Evolutionary conservation across 1,140 invertebrate species (phyloP).

Genomic region (Chironomus striatipennis): DNA sequence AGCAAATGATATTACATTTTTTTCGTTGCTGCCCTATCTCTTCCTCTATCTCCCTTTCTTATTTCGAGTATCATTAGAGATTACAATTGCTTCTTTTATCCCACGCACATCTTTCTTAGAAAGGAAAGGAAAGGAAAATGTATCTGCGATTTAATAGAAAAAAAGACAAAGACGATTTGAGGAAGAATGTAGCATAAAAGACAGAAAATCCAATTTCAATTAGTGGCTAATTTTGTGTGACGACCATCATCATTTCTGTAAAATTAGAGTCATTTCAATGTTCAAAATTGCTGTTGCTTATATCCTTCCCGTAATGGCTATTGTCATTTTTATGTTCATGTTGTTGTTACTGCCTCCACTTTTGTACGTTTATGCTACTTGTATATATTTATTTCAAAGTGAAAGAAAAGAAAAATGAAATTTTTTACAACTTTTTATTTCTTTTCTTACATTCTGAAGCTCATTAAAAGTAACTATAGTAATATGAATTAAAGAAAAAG

Average conservation of each 20-base stretch:
- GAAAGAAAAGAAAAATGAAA: conserved; percentile 4
- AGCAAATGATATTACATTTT: no score
- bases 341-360: background rate
- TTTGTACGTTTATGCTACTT: background rate
- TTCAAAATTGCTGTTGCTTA: background rate
- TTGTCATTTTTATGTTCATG: background rate
- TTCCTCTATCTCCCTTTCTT: no score
- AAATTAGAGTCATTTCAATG: conserved; percentile 5
- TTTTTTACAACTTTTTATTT: conserved; percentile 12
- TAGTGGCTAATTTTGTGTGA: conserved; percentile 23
- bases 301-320: background rate
- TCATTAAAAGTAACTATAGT: conserved; percentile 20
- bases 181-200: background rate
- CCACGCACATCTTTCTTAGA: no score
- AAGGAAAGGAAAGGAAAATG: no score
- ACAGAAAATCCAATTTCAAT: conserved; percentile 15
- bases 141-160: no score
- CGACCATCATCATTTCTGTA: conserved; percentile 17
- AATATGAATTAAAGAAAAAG: background rate
- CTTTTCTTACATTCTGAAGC: background rate
- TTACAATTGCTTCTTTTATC: no score
- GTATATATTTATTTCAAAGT: background rate
- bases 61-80: no score
- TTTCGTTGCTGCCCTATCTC: no score
- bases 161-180: background rate